Percentiles rank a stretch among this genome's conserved stretches.
Conservation (phyloP, 2,797 vertebrate genomes). For the Myotis findleyi region DNA sequence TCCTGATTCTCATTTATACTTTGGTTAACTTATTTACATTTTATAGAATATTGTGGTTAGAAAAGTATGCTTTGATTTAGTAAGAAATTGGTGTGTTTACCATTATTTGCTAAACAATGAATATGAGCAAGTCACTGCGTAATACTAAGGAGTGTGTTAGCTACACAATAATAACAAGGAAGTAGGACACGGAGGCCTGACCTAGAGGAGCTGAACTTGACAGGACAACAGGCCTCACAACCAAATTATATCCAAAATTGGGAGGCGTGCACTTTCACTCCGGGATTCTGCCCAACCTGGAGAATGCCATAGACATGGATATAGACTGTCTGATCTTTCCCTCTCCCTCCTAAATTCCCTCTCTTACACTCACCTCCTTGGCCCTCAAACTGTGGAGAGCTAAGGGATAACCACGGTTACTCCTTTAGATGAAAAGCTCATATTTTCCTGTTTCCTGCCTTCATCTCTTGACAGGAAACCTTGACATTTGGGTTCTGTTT, state of each 20-base stretch:
- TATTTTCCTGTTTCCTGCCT: neutral
- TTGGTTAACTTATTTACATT: neutral
- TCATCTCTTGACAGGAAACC: neutral
- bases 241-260: neutral
- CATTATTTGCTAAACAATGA: neutral
- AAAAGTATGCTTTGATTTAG: neutral
- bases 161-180: neutral
- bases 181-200: neutral
- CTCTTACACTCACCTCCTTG: neutral
- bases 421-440: neutral
- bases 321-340: neutral
- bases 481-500: neutral
- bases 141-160: neutral
- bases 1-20: neutral
- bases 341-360: neutral
- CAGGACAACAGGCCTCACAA: neutral
- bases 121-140: neutral
- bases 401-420: neutral
- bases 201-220: neutral
- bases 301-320: accelerated
- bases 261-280: neutral
- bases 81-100: neutral
- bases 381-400: neutral
- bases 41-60: neutral
- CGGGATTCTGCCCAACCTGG: neutral